phyloP scores from a whole-genome alignment of 2,888 invertebrate genomes.

The Papilio gigon region DNA sequence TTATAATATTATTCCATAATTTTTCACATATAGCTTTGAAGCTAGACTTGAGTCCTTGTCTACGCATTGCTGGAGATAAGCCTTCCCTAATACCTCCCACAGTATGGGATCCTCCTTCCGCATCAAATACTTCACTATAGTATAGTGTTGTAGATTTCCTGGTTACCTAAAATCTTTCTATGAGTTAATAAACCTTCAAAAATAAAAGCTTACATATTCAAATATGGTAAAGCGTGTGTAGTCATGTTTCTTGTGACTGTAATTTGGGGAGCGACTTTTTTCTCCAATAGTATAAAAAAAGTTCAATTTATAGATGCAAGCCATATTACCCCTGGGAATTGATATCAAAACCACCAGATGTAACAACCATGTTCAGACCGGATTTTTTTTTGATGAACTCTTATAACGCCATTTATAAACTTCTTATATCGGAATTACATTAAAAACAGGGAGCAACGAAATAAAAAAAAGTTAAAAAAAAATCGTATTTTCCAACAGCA shows the following conservation, averaged over 20 bases:
- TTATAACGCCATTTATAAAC: not conserved
- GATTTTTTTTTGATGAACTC: not conserved
- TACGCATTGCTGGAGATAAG: too few species aligned
- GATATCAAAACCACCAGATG: not conserved
- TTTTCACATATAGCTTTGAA: too few species aligned
- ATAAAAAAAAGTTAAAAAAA: not conserved
- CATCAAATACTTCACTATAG: too few species aligned
- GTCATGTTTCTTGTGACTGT: not conserved
- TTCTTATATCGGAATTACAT: not conserved
- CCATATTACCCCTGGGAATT: not conserved
- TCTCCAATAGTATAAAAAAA: conserved; percentile 11
- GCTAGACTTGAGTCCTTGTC: too few species aligned
- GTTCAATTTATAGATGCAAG: not conserved
- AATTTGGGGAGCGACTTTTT: not conserved
- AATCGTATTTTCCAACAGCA: conserved; percentile 45
- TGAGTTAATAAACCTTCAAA: too few species aligned
- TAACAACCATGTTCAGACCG: not conserved
- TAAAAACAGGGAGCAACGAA: not conserved
- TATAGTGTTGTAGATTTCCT: too few species aligned
- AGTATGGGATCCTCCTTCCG: too few species aligned
- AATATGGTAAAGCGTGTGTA: not conserved
- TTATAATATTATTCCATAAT: too few species aligned
- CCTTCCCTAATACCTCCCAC: too few species aligned
- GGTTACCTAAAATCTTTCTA: too few species aligned
- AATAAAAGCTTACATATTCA: too few species aligned